Conservation (phyloP, 1,140 invertebrate species). For the Lethocerus indicus region DNA sequence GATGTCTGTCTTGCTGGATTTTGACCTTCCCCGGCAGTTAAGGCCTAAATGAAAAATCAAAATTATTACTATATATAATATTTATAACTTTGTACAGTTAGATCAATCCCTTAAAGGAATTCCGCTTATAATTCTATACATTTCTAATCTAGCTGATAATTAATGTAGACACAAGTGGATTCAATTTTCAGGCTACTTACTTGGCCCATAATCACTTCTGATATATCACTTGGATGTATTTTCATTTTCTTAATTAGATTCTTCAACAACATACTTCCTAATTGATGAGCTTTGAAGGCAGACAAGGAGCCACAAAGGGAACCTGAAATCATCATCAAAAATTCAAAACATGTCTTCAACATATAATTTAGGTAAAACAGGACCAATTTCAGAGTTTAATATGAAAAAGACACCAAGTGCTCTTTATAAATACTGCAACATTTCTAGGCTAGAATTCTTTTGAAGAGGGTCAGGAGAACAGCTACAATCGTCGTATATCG, state of each 20-base stretch:
- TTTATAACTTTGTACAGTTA: conserved; percentile 3
- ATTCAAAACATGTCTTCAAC: conserved; percentile 17
- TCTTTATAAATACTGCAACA: too few relatives aligned
- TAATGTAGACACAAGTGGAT: neutral
- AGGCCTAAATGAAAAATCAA: conserved; percentile 29
- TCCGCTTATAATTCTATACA: too few relatives aligned
- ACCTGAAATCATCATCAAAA: conserved; percentile 29
- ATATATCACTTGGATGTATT: conserved; percentile 42
- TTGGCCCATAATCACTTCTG: conserved; percentile 77
- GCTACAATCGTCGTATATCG: too few relatives aligned
- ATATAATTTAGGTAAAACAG: too few relatives aligned
- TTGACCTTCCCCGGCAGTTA: conserved; percentile 60
- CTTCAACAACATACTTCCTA: conserved; percentile 59
- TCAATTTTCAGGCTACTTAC: conserved; percentile 27
- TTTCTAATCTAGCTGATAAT: neutral
- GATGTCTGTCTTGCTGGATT: conserved; percentile 73
- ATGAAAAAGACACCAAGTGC: too few relatives aligned
- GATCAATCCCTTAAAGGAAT: neutral
- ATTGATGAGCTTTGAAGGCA: conserved; percentile 44
- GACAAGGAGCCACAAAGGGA: conserved; percentile 52
- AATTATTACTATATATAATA: neutral
- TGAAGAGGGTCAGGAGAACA: too few relatives aligned
- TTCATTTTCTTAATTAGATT: conserved; percentile 46
- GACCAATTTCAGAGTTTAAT: too few relatives aligned
- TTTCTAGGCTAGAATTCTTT: too few relatives aligned